Base-by-base conservation (phyloP, 2,888 invertebrate genomes). In the Blastobasis lacticolella region DNA sequence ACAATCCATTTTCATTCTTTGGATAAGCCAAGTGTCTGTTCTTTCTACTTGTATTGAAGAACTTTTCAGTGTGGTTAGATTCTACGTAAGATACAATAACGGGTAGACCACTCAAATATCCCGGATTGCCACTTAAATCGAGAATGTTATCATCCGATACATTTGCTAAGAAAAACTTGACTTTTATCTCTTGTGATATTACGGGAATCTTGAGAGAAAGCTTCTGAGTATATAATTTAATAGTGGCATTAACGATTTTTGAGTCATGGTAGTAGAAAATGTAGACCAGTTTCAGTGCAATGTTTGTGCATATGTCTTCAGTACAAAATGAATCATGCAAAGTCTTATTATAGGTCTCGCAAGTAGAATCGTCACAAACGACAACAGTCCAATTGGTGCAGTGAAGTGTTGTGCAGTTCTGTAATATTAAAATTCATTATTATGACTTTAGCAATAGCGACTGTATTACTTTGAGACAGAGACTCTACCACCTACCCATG, bases 41-140 rank as follows among this genome's bases (percentile, higher is more conserved):
- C 37, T 50, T 52, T 37, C 56, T 54, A 9, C 69, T 71, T 41
- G 49, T 63, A 49, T 82, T 78, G 50, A 68, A 82, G 62, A 82
- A 85, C 36, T 65, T 52, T 6, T 75, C 65, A 1, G 81, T 78
- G 51, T 78, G 66, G 59, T 88, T 78, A 42, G 54, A 64, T 56
- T 70, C 63, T 40, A 71, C 62, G 49, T 62, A 72, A 45, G 87
- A 90, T 38, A 73, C 70, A 52, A 91, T 74, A 40, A 95, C 78
- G 0, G 94, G 94, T 60, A 91, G 90, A 6, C 92, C 92, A 4
- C 81, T 61, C 5, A 91, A 67, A 66, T 96, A 96, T 4, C 95
- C 95, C 1, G 94, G 94, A 73, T 92, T 93, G 4, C 95, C 95
- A 78, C 95, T 95, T 10, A 88, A 63, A 57, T 67, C 61, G 40